These are phyloP conservation scores for Phyllostomus discolor DNA, from an alignment of 2,113 vertebrate genomes.

Conservation along the genomic window DNA sequence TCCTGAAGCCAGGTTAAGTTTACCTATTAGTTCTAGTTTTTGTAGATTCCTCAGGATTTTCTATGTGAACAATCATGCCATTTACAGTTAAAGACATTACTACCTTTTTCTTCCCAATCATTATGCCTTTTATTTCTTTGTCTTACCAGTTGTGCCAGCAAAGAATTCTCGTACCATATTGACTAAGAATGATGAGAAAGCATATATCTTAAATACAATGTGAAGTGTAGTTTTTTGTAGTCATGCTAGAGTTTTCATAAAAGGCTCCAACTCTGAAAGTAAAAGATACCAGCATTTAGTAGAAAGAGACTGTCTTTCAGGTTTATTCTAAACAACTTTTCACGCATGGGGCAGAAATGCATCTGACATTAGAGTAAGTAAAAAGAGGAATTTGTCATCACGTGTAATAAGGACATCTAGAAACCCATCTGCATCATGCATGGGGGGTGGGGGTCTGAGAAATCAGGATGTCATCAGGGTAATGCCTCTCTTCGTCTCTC, in stretches of 20 bases:
- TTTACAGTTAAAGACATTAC: not conserved
- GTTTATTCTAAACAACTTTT: not conserved
- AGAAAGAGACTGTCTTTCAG: not conserved
- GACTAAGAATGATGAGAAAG: not conserved
- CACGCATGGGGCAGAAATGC: not conserved
- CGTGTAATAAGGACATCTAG: not conserved
- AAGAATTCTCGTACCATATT: not conserved
- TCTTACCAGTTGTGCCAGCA: not conserved
- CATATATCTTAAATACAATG: not conserved
- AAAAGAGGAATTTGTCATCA: not conserved
- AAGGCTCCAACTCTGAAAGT: not conserved
- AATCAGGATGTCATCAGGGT: not conserved
- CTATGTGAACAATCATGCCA: not conserved
- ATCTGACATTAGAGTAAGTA: not conserved
- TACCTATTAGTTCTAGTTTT: not conserved
- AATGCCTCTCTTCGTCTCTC: not conserved
- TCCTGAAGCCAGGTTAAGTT: not conserved
- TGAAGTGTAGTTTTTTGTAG: not conserved
- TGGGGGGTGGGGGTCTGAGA: not conserved
- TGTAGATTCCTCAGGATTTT: not conserved
- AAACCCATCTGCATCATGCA: not conserved
- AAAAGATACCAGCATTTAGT: not conserved
- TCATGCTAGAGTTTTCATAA: not conserved
- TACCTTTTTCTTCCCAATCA: not conserved
- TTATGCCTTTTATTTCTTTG: constrained; percentile 7